phyloP scores from a whole-genome alignment of 2,888 invertebrate genomes.

The Ommatoiulus sabulosus region DNA sequence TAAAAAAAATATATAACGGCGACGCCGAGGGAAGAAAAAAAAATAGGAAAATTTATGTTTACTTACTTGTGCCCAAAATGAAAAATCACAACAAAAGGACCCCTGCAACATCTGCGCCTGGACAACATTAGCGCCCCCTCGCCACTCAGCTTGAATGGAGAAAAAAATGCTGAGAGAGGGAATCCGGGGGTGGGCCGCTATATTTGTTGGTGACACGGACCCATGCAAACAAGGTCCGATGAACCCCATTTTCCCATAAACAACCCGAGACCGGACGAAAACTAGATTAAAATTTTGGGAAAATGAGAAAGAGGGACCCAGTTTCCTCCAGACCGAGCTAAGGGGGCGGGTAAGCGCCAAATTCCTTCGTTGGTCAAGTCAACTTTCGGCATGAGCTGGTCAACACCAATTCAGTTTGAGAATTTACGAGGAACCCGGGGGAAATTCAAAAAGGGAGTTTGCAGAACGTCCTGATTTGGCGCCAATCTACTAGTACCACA shows the following conservation, averaged over 20 bases:
- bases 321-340: background rate
- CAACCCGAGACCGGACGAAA: background rate
- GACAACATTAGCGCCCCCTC: slow-evolving; percentile 40
- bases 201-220: slow-evolving; percentile 43
- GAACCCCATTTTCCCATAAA: slow-evolving; percentile 43
- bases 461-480: no score
- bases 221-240: slow-evolving; percentile 40
- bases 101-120: slow-evolving; percentile 43
- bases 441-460: background rate
- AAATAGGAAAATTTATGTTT: slow-evolving; percentile 31
- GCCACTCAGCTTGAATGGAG: background rate
- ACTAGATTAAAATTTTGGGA: background rate
- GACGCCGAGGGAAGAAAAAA: background rate
- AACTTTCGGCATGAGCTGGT: background rate
- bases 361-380: slow-evolving; percentile 9
- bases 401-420: background rate
- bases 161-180: slow-evolving; percentile 1
- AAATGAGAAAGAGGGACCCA: background rate
- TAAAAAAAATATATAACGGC: slow-evolving; percentile 20
- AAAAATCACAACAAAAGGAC: slow-evolving; percentile 37
- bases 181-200: slow-evolving; percentile 36
- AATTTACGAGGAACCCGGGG: background rate
- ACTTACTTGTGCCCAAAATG: slow-evolving; percentile 40
- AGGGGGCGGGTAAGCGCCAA: background rate
- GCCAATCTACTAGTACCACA: no score